phyloP scores from a whole-genome alignment of 2,797 vertebrate species.

The Microcaecilia unicolor region DNA sequence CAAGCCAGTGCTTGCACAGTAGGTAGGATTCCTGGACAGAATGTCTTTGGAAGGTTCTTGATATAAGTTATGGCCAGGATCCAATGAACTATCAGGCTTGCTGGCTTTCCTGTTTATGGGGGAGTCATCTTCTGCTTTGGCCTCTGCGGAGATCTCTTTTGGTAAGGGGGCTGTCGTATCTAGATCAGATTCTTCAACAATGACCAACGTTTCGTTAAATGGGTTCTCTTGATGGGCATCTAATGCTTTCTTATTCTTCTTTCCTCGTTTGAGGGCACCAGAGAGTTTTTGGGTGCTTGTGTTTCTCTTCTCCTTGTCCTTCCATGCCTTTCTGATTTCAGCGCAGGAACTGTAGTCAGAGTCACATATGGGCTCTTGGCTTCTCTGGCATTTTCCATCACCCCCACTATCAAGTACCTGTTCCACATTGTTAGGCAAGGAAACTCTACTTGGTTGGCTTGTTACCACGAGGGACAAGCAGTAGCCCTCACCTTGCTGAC shows the following conservation, averaged over 20 bases:
- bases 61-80: slow-evolving; percentile 31
- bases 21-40: background rate
- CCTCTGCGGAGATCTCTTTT: background rate
- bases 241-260: background rate
- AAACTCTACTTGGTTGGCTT: too few relatives aligned
- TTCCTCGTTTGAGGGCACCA: background rate
- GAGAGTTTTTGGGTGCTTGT: background rate
- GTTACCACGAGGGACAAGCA: background rate
- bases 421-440: too few relatives aligned
- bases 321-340: slow-evolving; percentile 54
- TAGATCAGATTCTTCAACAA: slow-evolving; percentile 38
- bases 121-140: background rate
- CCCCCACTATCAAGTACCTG: background rate
- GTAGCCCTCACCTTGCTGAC: background rate
- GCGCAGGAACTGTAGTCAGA: slow-evolving; percentile 50
- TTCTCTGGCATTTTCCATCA: background rate
- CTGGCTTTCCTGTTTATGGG: background rate
- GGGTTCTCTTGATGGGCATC: background rate
- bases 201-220: slow-evolving; percentile 11
- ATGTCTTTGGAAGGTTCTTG: background rate
- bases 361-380: slow-evolving; percentile 29
- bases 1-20: background rate
- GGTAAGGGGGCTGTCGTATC: background rate
- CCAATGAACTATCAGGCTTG: background rate
- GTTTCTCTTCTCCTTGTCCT: slow-evolving; percentile 47